phyloP scores from a whole-genome alignment of 2,888 invertebrate species.

The Eupithecia subumbrata region DNA sequence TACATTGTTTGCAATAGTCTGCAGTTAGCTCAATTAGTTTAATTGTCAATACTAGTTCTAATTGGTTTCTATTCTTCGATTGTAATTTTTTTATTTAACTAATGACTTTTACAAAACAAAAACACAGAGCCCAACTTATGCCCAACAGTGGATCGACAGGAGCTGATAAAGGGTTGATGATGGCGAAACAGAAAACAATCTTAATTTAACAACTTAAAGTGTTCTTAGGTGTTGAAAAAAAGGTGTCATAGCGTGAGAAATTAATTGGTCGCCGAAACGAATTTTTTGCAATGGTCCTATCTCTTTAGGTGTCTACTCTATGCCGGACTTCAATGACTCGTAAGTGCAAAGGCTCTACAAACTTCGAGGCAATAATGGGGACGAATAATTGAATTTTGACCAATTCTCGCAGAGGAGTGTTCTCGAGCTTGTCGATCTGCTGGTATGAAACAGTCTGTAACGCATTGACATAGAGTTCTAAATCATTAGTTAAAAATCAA shows the following conservation, averaged over 20 bases:
- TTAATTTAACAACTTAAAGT: too few species aligned
- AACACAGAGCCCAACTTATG: too few species aligned
- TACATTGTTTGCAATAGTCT: too few species aligned
- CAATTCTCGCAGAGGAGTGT: constrained; percentile 53
- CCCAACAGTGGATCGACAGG: too few species aligned
- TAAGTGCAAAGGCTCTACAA: constrained; percentile 62
- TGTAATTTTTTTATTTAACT: too few species aligned
- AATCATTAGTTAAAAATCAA: neutral
- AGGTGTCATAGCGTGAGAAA: neutral
- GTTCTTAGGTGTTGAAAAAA: neutral
- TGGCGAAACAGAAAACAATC: too few species aligned
- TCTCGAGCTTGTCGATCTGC: neutral
- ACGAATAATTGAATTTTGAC: constrained; percentile 75
- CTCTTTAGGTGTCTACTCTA: neutral
- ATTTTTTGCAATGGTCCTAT: neutral
- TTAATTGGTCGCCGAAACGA: neutral
- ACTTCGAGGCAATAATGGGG: constrained; percentile 69
- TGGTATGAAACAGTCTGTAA: neutral
- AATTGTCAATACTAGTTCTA: too few species aligned
- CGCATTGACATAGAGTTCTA: neutral
- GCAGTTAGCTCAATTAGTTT: too few species aligned
- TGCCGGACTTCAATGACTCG: constrained; percentile 51
- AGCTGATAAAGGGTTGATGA: too few species aligned
- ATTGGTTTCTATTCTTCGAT: too few species aligned
- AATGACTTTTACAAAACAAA: too few species aligned